A percentile compares a stretch with the other conserved stretches of the same genome.
Conservation (phyloP, 2,888 invertebrate species). For the Drosophila limbata region DNA sequence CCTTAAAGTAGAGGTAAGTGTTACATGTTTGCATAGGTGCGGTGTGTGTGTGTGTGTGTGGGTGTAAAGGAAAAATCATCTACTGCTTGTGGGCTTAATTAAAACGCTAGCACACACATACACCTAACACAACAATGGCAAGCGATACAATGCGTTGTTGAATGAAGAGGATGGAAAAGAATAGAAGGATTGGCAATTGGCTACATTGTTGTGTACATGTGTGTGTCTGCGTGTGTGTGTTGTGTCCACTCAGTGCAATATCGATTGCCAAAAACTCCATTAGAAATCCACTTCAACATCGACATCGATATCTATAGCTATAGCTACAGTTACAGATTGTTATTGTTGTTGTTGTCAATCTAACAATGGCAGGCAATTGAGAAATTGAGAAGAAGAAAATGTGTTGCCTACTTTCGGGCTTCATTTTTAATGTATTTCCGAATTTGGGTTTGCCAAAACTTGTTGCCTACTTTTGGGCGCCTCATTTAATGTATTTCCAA, state of each 20-base stretch:
- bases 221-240: slow-evolving; percentile 16
- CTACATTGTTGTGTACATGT: slow-evolving; percentile 27
- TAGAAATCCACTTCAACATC: slow-evolving; percentile 11
- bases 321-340: slow-evolving; percentile 8
- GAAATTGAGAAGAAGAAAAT: slow-evolving; percentile 18
- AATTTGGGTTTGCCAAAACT: slow-evolving; percentile 24
- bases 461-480: slow-evolving; percentile 45
- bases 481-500: slow-evolving; percentile 24
- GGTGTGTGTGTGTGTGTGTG: slow-evolving; percentile 12
- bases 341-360: slow-evolving; percentile 6
- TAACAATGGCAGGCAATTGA: slow-evolving; percentile 45
- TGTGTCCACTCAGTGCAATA: slow-evolving; percentile 35
- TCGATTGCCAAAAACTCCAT: slow-evolving; percentile 47
- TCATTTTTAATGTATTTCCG: slow-evolving; percentile 18
- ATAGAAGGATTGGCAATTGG: slow-evolving; percentile 51
- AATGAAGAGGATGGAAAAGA: slow-evolving; percentile 13
- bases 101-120: slow-evolving; percentile 51
- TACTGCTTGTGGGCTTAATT: slow-evolving; percentile 63
- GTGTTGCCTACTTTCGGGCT: slow-evolving; percentile 50
- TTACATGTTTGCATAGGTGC: slow-evolving; percentile 1
- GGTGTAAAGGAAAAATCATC: slow-evolving; percentile 33
- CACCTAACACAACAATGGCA: slow-evolving; percentile 37
- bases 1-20: slow-evolving; percentile 34
- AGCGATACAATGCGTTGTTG: slow-evolving; percentile 40
- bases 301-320: slow-evolving; percentile 14